Conservation (phyloP, 1,140 invertebrate species). For the Metaphire vulgaris region DNA sequence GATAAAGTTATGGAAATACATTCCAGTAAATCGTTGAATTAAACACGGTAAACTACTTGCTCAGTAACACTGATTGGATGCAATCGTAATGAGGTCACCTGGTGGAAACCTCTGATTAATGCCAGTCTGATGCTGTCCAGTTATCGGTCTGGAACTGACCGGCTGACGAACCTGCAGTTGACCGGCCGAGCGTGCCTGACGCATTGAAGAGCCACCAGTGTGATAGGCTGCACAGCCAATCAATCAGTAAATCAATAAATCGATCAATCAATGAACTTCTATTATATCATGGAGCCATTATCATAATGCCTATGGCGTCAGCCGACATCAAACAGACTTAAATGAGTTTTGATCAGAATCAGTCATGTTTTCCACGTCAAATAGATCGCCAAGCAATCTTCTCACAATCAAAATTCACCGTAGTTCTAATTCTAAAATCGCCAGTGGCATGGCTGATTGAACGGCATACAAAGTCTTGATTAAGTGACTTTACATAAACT, state of each 20-base stretch:
- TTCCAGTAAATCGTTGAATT: background rate
- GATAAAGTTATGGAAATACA: background rate
- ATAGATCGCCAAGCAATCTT: too few relatives aligned
- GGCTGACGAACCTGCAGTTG: slow-evolving; percentile 60
- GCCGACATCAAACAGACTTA: background rate
- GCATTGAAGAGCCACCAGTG: slow-evolving; percentile 18
- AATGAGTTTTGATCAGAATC: too few relatives aligned
- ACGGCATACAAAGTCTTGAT: background rate
- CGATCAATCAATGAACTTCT: background rate
- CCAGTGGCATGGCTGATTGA: too few relatives aligned
- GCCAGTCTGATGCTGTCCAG: slow-evolving; percentile 60
- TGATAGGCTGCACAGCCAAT: slow-evolving; percentile 14
- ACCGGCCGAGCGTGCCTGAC: slow-evolving; percentile 21
- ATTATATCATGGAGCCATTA: background rate
- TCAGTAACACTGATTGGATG: background rate
- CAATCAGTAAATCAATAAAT: too few relatives aligned
- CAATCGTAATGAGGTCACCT: background rate
- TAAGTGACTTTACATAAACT: background rate
- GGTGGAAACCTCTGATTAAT: background rate
- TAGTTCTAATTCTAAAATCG: too few relatives aligned
- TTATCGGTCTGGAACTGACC: slow-evolving; percentile 70
- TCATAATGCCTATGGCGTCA: background rate
- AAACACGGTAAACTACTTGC: background rate
- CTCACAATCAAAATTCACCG: too few relatives aligned
- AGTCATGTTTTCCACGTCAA: too few relatives aligned